phyloP scores from a whole-genome alignment of 2,797 vertebrate species.

The Sebastes cheni region DNA sequence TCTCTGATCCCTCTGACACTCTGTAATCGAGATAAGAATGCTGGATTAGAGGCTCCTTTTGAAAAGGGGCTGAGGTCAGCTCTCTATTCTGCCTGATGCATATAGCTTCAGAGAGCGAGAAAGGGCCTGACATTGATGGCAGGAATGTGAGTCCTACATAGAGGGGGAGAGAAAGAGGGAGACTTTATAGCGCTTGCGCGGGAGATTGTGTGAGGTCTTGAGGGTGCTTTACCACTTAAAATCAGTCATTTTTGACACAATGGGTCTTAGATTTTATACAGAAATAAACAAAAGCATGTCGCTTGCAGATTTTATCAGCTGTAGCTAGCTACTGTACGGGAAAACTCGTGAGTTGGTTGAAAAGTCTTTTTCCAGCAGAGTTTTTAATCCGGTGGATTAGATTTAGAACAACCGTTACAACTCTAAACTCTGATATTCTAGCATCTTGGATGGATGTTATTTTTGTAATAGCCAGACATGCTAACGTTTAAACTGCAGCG shows the following conservation, averaged over 20 bases:
- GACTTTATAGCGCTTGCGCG: background rate
- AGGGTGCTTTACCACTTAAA: background rate
- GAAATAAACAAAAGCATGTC: background rate
- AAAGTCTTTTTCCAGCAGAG: background rate
- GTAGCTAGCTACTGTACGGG: background rate
- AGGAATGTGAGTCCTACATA: conserved; percentile 58
- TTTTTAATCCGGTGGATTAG: background rate
- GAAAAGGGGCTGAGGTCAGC: conserved; percentile 71
- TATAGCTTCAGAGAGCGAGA: conserved; percentile 61
- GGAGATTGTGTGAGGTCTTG: conserved; percentile 22
- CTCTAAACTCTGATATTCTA: background rate
- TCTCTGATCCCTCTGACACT: conserved; percentile 81
- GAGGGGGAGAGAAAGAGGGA: conserved; percentile 9
- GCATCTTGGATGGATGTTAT: background rate
- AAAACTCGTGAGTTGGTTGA: background rate
- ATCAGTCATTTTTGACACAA: background rate
- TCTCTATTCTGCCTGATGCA: conserved; percentile 69
- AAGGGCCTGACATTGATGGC: conserved; percentile 60
- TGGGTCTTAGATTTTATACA: background rate
- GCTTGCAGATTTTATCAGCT: background rate
- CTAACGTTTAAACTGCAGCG: background rate
- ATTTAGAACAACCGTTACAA: background rate
- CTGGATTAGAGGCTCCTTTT: conserved; percentile 80
- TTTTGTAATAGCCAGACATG: background rate
- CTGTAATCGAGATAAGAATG: conserved; percentile 85